phyloP scores from a whole-genome alignment of 2,888 invertebrate genomes.

The Caenorhabditis sp. region DNA sequence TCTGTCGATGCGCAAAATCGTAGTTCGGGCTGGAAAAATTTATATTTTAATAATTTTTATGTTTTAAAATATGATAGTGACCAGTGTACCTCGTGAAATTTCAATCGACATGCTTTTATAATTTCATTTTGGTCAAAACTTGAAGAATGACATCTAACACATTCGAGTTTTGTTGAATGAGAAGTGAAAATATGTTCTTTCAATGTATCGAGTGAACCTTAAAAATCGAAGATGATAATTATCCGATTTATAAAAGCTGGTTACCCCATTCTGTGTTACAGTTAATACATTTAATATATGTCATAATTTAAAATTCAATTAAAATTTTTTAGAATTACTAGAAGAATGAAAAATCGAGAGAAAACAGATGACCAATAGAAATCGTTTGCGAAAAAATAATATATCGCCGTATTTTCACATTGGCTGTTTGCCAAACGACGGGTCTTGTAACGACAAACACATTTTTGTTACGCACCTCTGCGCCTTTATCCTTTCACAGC shows the following conservation, averaged over 20 bases:
- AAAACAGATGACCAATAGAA: neutral
- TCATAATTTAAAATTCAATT: too few relatives aligned
- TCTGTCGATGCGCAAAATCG: neutral
- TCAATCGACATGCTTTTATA: neutral
- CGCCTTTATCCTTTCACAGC: conserved; percentile 23
- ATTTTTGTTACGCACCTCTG: conserved; percentile 34
- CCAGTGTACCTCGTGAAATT: neutral
- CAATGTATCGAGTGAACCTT: too few relatives aligned
- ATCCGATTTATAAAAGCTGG: neutral
- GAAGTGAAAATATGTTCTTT: neutral
- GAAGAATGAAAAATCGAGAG: neutral
- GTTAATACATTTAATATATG: too few relatives aligned
- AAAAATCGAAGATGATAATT: too few relatives aligned
- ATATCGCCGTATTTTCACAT: conserved; percentile 25
- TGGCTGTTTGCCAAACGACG: conserved; percentile 34
- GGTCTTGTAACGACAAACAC: conserved; percentile 23
- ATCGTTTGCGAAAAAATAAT: neutral
- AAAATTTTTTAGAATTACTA: too few relatives aligned
- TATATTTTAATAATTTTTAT: neutral
- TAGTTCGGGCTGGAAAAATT: neutral
- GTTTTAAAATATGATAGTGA: neutral
- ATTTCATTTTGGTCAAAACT: neutral
- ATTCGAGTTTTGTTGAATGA: conserved; percentile 1
- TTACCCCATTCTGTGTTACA: neutral
- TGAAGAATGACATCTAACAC: neutral